Evolutionary conservation across 2,113 vertebrate genomes (phyloP).

Genomic region (Gasterosteus aculeatus): DNA sequence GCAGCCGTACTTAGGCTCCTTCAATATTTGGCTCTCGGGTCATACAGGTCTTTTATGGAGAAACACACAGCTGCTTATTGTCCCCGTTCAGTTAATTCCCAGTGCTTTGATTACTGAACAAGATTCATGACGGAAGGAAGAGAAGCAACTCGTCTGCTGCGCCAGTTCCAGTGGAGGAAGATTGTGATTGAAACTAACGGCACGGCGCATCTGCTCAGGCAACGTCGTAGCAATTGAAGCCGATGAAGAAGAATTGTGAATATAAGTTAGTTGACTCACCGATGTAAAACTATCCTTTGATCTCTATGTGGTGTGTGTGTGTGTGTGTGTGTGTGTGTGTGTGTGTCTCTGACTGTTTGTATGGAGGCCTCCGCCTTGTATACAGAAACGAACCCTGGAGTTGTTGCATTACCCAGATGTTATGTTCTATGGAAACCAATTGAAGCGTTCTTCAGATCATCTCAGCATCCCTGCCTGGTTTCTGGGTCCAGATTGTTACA

Average conservation of each 20-base stretch:
- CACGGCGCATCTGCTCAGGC: slow-evolving; percentile 27
- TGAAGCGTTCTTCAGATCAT: slow-evolving; percentile 31
- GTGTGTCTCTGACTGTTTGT: not conserved
- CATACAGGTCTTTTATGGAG: slow-evolving; percentile 7
- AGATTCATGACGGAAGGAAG: slow-evolving; percentile 29
- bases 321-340: not conserved
- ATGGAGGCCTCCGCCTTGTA: slow-evolving; percentile 4
- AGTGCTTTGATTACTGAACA: slow-evolving; percentile 21
- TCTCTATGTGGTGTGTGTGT: not conserved
- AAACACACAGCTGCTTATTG: slow-evolving; percentile 19
- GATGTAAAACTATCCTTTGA: slow-evolving; percentile 43
- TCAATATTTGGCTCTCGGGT: slow-evolving; percentile 32
- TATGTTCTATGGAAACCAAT: slow-evolving; percentile 61
- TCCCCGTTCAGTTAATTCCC: slow-evolving; percentile 13
- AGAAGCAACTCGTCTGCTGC: not conserved
- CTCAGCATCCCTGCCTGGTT: slow-evolving; percentile 16
- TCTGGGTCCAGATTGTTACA: not conserved
- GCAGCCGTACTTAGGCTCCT: not conserved
- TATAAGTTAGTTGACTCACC: slow-evolving; percentile 27
- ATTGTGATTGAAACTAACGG: slow-evolving; percentile 29
- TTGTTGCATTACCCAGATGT: slow-evolving; percentile 7
- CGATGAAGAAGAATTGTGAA: slow-evolving; percentile 24
- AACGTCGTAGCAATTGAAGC: slow-evolving; percentile 10
- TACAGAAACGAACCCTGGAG: slow-evolving; percentile 10
- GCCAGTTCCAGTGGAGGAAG: slow-evolving; percentile 30